Evolutionary conservation across 2,113 vertebrate species (phyloP).

Genomic region (Sterrhoptilus dennistouni): DNA sequence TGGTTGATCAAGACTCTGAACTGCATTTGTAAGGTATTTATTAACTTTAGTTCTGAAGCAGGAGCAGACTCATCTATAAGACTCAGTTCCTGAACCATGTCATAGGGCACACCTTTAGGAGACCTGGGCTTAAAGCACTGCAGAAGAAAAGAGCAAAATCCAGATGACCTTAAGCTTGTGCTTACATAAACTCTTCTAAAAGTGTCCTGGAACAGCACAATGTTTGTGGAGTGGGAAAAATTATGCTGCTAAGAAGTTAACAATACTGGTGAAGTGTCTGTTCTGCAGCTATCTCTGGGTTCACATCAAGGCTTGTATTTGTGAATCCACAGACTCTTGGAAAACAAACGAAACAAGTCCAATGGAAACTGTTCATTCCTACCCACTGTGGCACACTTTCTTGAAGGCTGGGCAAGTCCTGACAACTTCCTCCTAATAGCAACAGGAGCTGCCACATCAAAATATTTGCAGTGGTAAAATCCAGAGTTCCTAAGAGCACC

Average conservation of each 20-base stretch:
- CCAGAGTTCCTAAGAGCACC: not conserved
- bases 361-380: not conserved
- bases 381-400: not conserved
- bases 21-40: not conserved
- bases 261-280: not conserved
- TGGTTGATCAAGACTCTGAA: not conserved
- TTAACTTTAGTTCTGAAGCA: not conserved
- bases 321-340: not conserved
- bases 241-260: not conserved
- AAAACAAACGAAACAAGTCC: not conserved
- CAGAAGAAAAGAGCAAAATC: not conserved
- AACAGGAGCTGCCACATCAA: rapidly evolving
- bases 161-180: not conserved
- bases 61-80: not conserved
- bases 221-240: not conserved
- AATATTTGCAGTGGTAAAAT: not conserved
- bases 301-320: not conserved
- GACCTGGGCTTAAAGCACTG: not conserved
- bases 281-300: not conserved
- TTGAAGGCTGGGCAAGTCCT: not conserved
- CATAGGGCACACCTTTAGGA: not conserved
- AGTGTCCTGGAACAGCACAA: not conserved
- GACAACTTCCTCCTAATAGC: not conserved
- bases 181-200: not conserved
- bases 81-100: not conserved